Conservation (phyloP, 2,797 vertebrate genomes). For the Sylvia borin region DNA sequence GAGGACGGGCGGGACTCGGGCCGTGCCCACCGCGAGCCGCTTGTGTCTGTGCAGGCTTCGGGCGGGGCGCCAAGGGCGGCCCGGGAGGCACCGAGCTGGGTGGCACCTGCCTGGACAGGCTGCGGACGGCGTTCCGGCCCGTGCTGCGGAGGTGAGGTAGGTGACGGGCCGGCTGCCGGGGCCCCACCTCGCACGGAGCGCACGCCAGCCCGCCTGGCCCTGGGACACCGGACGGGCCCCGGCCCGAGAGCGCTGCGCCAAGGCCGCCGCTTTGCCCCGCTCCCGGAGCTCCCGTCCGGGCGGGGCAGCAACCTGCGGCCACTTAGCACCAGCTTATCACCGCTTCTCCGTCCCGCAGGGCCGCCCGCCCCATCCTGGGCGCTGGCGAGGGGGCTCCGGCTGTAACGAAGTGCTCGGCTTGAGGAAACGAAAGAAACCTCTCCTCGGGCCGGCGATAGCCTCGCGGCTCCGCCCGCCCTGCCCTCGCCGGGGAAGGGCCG, state of each 20-base stretch:
- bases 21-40: not conserved
- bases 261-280: not conserved
- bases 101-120: slow-evolving; percentile 81
- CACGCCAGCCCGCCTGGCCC: too few species aligned
- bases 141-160: slow-evolving; percentile 90
- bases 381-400: not conserved
- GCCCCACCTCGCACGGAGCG: not conserved
- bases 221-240: not conserved
- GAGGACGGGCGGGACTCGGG: not conserved
- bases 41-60: slow-evolving; percentile 77
- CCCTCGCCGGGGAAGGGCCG: not conserved
- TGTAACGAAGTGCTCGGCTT: not conserved
- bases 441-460: not conserved
- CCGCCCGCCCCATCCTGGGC: not conserved
- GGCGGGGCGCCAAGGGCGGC: slow-evolving; percentile 74
- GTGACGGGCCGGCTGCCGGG: slow-evolving; percentile 47
- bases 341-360: slow-evolving; percentile 61
- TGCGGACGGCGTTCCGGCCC: slow-evolving; percentile 85
- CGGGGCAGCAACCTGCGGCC: not conserved
- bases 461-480: not conserved
- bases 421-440: not conserved
- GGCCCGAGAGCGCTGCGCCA: not conserved
- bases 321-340: not conserved
- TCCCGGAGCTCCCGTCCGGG: not conserved
- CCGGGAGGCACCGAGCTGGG: slow-evolving; percentile 77